Evolutionary conservation across 2,113 vertebrate genomes (phyloP).

Genomic region (Hepsetus odoe): DNA sequence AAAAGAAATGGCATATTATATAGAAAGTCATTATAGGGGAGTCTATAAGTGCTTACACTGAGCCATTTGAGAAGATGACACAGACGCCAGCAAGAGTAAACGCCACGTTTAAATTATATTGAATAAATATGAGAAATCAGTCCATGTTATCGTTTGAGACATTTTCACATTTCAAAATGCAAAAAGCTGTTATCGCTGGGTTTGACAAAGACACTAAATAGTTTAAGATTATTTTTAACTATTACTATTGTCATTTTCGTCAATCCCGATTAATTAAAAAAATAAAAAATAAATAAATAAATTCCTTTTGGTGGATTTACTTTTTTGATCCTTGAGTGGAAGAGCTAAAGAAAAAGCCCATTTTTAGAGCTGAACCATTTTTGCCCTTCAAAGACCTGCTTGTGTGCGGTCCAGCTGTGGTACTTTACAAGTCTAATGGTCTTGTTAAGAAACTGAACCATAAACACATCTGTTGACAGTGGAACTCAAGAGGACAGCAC

Average conservation of each 20-base stretch:
- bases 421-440: neutral
- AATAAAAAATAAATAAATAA: too few relatives aligned
- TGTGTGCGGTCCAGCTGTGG: constrained; percentile 5
- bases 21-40: neutral
- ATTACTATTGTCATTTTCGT: too few relatives aligned
- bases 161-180: too few relatives aligned
- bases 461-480: constrained; percentile 1
- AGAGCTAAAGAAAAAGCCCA: neutral
- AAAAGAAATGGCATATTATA: neutral
- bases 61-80: neutral
- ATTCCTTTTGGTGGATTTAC: too few relatives aligned
- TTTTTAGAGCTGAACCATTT: neutral
- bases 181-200: too few relatives aligned
- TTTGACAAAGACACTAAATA: too few relatives aligned
- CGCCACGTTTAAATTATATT: neutral
- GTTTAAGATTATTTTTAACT: too few relatives aligned
- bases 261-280: too few relatives aligned
- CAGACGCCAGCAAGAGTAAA: neutral
- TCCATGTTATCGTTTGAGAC: too few relatives aligned
- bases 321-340: too few relatives aligned
- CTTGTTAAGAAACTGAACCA: neutral
- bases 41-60: neutral
- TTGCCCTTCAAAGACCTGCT: neutral
- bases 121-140: too few relatives aligned
- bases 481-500: neutral